Evolutionary conservation across 2,797 vertebrate species (phyloP).

Genomic region (Thalassophryne amazonica): DNA sequence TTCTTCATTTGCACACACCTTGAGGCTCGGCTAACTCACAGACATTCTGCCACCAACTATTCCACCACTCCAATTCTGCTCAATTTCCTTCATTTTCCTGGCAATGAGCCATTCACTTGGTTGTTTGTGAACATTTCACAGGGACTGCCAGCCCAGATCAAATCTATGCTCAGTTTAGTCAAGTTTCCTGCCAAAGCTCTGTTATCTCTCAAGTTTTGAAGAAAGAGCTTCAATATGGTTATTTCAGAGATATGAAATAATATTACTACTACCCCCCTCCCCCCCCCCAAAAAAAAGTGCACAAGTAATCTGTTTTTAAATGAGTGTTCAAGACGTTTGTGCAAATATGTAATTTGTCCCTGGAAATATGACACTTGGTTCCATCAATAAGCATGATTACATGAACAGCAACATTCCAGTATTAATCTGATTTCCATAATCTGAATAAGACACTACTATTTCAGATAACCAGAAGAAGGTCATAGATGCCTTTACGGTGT

Average conservation of each 20-base stretch:
- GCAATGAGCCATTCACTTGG: conserved; percentile 23
- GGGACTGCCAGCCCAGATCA: conserved; percentile 30
- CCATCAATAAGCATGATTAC: too few relatives aligned
- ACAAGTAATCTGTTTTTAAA: too few relatives aligned
- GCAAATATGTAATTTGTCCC: too few relatives aligned
- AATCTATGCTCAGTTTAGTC: conserved; percentile 33
- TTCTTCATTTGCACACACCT: conserved; percentile 26
- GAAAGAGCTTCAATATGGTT: conserved; percentile 22
- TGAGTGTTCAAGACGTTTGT: too few relatives aligned
- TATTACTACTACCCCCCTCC: too few relatives aligned
- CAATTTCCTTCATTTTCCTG: conserved; percentile 16
- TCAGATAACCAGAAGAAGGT: too few relatives aligned
- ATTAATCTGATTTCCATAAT: too few relatives aligned
- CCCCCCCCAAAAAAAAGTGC: too few relatives aligned
- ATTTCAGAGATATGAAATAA: conserved; percentile 14
- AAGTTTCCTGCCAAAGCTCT: conserved; percentile 20
- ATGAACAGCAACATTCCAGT: too few relatives aligned
- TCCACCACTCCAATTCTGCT: conserved; percentile 24
- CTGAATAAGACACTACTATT: too few relatives aligned
- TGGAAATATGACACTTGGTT: too few relatives aligned
- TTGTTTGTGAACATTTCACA: conserved; percentile 40
- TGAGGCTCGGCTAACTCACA: conserved; percentile 33
- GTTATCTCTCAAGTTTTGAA: conserved; percentile 23
- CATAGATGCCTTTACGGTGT: too few relatives aligned
- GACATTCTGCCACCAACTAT: conserved; percentile 27